These are phyloP conservation scores for Natator depressus DNA, from an alignment of 2,113 vertebrate species.

Conservation along the genomic window DNA sequence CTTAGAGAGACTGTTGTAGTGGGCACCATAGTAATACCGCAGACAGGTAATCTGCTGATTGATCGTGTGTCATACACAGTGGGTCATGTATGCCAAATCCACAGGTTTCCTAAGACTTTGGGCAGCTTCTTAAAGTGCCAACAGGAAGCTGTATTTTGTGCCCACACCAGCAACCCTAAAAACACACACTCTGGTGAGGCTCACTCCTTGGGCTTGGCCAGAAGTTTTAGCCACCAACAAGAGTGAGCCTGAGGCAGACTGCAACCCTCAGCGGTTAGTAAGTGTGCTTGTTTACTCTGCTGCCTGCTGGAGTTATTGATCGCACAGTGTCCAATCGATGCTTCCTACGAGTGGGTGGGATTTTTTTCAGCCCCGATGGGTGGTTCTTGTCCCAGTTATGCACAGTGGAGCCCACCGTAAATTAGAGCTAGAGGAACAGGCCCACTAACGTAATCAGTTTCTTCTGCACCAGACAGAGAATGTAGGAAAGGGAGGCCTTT, in stretches of 20 bases:
- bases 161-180: not conserved
- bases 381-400: not conserved
- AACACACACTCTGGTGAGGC: not conserved
- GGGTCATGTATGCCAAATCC: not conserved
- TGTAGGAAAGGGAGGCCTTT: accelerated
- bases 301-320: not conserved
- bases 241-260: not conserved
- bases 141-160: not conserved
- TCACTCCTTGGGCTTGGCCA: not conserved
- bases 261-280: not conserved
- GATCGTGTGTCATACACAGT: not conserved
- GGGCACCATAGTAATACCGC: not conserved
- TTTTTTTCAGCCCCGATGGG: not conserved
- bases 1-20: not conserved
- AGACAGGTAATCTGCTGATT: not conserved
- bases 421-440: not conserved
- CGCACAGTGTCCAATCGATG: not conserved
- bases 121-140: not conserved
- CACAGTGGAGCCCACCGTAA: not conserved
- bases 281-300: not conserved
- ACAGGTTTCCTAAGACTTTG: not conserved
- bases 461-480: not conserved
- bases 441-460: not conserved
- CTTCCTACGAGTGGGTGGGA: not conserved
- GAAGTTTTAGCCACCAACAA: not conserved